A percentile compares a stretch with the other conserved stretches of the same genome.
Conservation (phyloP, 2,888 invertebrate genomes). For the Drosophila phalerata region DNA sequence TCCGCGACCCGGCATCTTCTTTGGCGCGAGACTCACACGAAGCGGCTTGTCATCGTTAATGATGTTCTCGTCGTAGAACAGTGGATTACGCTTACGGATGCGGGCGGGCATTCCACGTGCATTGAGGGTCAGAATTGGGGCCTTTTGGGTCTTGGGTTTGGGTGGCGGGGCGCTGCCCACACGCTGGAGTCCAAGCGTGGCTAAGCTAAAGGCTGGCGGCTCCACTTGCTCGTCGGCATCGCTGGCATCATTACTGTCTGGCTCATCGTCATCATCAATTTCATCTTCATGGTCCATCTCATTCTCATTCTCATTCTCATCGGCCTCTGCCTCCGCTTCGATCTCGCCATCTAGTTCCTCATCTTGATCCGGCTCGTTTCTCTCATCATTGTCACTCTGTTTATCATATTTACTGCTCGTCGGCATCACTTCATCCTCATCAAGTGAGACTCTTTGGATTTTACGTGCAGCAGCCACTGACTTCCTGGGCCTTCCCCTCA, state of each 20-base stretch:
- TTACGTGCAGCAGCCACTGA: slow-evolving; percentile 35
- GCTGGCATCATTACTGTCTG: slow-evolving; percentile 57
- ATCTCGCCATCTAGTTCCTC: slow-evolving; percentile 27
- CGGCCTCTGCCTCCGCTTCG: slow-evolving; percentile 16
- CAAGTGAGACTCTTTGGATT: slow-evolving; percentile 23
- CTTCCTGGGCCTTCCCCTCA: slow-evolving; percentile 50
- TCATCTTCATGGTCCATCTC: slow-evolving; percentile 23
- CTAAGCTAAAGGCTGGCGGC: slow-evolving; percentile 91
- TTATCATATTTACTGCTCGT: slow-evolving; percentile 14
- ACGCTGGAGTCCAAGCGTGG: slow-evolving; percentile 92
- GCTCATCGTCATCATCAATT: slow-evolving; percentile 18
- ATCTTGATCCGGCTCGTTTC: slow-evolving; percentile 31
- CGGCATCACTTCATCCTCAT: slow-evolving; percentile 33
- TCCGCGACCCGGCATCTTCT: slow-evolving; percentile 63
- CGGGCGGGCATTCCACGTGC: slow-evolving; percentile 96
- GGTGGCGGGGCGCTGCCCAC: slow-evolving; percentile 92
- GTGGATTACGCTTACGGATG: slow-evolving; percentile 94
- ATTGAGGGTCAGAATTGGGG: slow-evolving; percentile 93
- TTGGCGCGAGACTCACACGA: slow-evolving; percentile 87
- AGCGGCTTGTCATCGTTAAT: slow-evolving; percentile 93
- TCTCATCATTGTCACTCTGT: slow-evolving; percentile 7
- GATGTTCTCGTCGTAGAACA: slow-evolving; percentile 96
- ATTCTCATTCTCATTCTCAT: slow-evolving; percentile 14
- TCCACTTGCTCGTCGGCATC: slow-evolving; percentile 89
- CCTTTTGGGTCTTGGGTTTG: slow-evolving; percentile 88